Percentiles rank a stretch among this genome's conserved stretches.
These are phyloP conservation scores for Leptinotarsa juncta DNA, from an alignment of 2,888 invertebrate species.

Conservation along the genomic window DNA sequence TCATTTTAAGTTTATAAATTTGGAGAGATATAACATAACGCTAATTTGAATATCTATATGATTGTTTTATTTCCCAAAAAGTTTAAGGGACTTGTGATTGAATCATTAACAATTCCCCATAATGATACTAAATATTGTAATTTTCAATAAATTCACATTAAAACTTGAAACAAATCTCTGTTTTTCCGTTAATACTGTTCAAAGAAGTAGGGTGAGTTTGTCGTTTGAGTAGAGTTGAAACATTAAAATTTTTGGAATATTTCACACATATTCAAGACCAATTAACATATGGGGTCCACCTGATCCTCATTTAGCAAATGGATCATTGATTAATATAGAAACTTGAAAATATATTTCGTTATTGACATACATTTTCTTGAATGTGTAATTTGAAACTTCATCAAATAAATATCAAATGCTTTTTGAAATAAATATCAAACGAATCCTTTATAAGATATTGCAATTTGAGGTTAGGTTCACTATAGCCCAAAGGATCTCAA, in stretches of 20 bases:
- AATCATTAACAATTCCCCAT: too few species aligned
- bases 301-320: neutral
- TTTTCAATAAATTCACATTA: too few species aligned
- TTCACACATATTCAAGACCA: neutral
- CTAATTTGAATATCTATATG: too few species aligned
- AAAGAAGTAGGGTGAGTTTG: neutral
- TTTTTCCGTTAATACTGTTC: neutral
- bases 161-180: too few species aligned
- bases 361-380: neutral
- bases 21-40: too few species aligned
- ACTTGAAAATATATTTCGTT: neutral
- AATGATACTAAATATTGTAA: too few species aligned
- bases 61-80: too few species aligned
- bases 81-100: too few species aligned
- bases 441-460: neutral
- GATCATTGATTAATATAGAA: neutral
- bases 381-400: neutral
- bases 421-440: neutral
- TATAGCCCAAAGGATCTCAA: conserved; percentile 38
- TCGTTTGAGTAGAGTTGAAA: neutral
- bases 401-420: neutral
- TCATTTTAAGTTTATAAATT: too few species aligned
- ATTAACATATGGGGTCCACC: conserved; percentile 5
- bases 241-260: neutral
- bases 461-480: conserved; percentile 23